Evolutionary conservation across 1,140 invertebrate genomes (phyloP), one percentile per base, ranked within the genome.

Genomic region (Apis dorsata): DNA sequence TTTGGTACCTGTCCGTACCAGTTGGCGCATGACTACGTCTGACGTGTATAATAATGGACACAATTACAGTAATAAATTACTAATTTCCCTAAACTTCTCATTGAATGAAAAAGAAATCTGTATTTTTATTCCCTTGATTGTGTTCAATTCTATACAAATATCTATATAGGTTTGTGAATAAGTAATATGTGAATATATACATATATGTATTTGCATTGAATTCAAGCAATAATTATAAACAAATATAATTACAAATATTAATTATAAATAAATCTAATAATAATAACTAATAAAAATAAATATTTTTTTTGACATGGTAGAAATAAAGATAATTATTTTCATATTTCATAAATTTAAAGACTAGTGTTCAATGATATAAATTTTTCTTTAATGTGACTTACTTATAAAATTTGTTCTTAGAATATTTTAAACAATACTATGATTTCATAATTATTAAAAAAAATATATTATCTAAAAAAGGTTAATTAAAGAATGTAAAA

Each of bases 1-100:
- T 93, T 93, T 93, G 92, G 93, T 93, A 93, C 93, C 93, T 93
- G 93, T 90, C 88, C 88, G 93, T 93, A 91, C 92, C 92, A 93
- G 92, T 74, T 91, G 79, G 88, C 88, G 86, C 87, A 91, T 88
- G 86, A 88, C 75, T 86, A 85, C 81, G 86, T 66, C 55, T 82
- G 74, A 44, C 57, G 65, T 28, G 57, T 82, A 79, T 57, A 72
- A 66, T 53, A 65, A 81, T 82, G 57, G 73, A 1, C 65, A 70
- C 66, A 49, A 77, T 77, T 70, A 62, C 63, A 69, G 11, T 24
- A 19, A 24, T 51, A 7, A 28, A 60, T 65, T 55, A 57, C 8
- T 19, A 59, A 66, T 57, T 34, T 49, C 11, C 13, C 13, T 28
- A 28, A 55, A 57, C 10, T 44, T 21, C 49, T 60, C 19, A 19